Conservation (phyloP, 2,113 vertebrate species). For the Aramus guarauna region DNA sequence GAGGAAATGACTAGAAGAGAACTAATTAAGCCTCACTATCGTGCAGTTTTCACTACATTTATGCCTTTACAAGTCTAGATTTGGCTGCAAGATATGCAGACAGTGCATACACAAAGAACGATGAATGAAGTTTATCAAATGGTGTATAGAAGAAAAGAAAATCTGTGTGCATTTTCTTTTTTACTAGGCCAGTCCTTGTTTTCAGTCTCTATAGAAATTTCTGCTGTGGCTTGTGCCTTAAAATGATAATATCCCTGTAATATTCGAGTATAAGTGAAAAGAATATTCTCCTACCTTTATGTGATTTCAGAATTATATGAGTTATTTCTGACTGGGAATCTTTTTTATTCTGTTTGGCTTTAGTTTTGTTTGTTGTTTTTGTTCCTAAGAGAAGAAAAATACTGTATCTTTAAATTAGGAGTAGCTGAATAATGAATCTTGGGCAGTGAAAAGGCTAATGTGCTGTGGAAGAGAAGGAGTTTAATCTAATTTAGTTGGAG, state of each 20-base stretch:
- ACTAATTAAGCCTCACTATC: background rate
- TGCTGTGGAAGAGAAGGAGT: slow-evolving; percentile 85
- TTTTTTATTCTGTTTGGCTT: background rate
- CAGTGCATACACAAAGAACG: background rate
- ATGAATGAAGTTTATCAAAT: background rate
- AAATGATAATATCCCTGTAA: background rate
- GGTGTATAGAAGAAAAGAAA: background rate
- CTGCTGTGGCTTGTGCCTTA: background rate
- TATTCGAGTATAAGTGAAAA: background rate
- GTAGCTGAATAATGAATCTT: slow-evolving; percentile 76
- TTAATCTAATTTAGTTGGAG: slow-evolving; percentile 99
- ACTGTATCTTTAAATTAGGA: slow-evolving; percentile 76
- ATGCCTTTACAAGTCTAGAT: background rate
- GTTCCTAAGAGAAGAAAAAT: slow-evolving; percentile 5
- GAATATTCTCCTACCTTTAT: background rate
- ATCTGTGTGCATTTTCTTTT: background rate
- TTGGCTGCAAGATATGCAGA: background rate
- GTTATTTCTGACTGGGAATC: background rate
- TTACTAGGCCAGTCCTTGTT: background rate
- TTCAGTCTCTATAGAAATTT: background rate
- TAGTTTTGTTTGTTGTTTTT: background rate
- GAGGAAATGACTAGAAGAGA: background rate
- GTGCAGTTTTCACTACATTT: background rate
- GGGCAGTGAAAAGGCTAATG: slow-evolving; percentile 94
- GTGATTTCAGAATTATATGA: background rate